Conservation (phyloP, 2,113 vertebrate genomes). For the Lethenteron camtschaticum region DNA sequence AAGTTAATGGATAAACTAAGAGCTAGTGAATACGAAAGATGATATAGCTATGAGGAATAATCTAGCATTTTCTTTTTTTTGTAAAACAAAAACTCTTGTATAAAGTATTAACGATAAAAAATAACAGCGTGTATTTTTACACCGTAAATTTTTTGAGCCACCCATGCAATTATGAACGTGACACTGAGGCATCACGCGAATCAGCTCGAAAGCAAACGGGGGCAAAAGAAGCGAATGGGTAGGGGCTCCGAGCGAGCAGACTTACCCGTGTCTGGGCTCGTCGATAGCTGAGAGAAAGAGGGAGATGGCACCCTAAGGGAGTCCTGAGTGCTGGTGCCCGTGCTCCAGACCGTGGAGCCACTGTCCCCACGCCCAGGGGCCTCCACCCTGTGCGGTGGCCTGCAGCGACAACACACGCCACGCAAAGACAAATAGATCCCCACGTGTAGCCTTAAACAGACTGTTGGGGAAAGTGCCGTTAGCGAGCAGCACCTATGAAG, state of each 20-base stretch:
- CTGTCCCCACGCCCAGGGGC: neutral
- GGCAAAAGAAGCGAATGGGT: neutral
- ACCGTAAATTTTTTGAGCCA: too few species aligned
- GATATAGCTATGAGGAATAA: too few species aligned
- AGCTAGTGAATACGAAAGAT: too few species aligned
- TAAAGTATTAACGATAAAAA: too few species aligned
- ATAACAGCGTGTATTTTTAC: too few species aligned
- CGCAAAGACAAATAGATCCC: too few species aligned
- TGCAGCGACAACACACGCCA: neutral
- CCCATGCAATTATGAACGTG: neutral
- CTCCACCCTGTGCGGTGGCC: constrained; percentile 8
- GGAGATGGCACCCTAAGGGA: constrained; percentile 10
- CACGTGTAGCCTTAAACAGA: too few species aligned
- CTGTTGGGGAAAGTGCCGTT: too few species aligned
- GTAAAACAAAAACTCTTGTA: too few species aligned
- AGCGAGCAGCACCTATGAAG: too few species aligned
- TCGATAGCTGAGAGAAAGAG: constrained; percentile 31
- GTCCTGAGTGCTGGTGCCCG: constrained; percentile 2
- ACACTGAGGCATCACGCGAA: neutral
- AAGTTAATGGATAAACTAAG: too few species aligned
- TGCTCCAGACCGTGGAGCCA: neutral
- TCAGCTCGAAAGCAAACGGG: neutral
- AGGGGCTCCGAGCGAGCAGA: neutral
- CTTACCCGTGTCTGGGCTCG: constrained; percentile 52
- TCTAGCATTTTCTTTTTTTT: too few species aligned